Conservation (phyloP, 2,113 vertebrate species). For the Polypterus bichir region DNA sequence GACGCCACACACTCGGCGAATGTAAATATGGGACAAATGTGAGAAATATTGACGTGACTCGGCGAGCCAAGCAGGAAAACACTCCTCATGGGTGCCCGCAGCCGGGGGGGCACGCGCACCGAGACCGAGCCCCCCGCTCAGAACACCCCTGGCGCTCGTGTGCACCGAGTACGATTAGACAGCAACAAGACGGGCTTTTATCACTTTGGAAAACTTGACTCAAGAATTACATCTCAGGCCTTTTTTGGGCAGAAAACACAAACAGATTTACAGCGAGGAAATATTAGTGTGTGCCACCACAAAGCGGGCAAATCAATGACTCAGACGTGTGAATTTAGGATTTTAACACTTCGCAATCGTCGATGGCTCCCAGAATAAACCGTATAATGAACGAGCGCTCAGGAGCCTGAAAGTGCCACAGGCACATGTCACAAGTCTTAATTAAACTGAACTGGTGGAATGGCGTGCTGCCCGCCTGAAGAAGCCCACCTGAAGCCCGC, state of each 20-base stretch:
- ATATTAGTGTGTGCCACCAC: constrained; percentile 64
- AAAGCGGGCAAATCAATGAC: constrained; percentile 81
- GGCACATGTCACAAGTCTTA: constrained; percentile 47
- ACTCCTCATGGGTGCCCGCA: too few relatives aligned
- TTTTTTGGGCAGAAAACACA: constrained; percentile 44
- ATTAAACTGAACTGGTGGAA: constrained; percentile 24
- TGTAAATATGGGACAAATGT: too few relatives aligned
- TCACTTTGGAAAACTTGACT: constrained; percentile 74
- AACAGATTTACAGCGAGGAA: constrained; percentile 72
- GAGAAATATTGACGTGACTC: too few relatives aligned
- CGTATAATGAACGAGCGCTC: constrained; percentile 57
- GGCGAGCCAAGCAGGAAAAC: too few relatives aligned
- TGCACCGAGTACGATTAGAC: constrained; percentile 37
- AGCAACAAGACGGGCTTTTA: constrained; percentile 72
- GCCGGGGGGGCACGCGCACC: constrained; percentile 9
- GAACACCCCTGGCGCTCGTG: background rate
- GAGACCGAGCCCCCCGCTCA: constrained; percentile 16
- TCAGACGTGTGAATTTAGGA: constrained; percentile 93
- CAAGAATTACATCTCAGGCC: constrained; percentile 66
- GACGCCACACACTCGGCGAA: too few relatives aligned
- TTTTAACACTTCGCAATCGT: constrained; percentile 85
- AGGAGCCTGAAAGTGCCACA: constrained; percentile 42
- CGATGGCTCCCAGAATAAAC: constrained; percentile 56
- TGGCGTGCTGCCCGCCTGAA: constrained; percentile 19
- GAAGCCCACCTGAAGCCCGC: too few relatives aligned